phyloP scores from a whole-genome alignment of 2,888 invertebrate genomes.

The Drosophila demipolita region DNA sequence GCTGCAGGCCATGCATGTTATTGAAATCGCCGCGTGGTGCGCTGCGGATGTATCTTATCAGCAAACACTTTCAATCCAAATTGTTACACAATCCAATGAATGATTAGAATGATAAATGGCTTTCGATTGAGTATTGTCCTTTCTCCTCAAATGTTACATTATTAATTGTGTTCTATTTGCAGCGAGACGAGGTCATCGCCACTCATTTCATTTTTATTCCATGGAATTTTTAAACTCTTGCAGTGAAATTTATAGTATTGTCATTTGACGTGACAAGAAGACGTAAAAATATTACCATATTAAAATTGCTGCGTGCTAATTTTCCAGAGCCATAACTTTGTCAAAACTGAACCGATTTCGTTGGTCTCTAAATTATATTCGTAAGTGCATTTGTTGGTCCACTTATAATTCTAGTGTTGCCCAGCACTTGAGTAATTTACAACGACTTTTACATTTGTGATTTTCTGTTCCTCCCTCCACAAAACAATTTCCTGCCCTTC shows the following conservation, averaged over 20 bases:
- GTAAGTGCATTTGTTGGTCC: neutral
- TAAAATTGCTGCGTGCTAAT: neutral
- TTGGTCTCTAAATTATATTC: neutral
- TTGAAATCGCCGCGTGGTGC: conserved; percentile 27
- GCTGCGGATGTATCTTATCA: conserved; percentile 21
- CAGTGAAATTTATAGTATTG: neutral
- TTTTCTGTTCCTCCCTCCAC: neutral
- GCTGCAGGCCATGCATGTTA: conserved; percentile 8
- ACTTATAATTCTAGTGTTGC: neutral
- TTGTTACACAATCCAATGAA: conserved; percentile 8
- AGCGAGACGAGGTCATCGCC: neutral
- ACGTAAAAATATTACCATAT: neutral
- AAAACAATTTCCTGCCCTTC: conserved; percentile 1
- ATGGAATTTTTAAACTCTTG: neutral
- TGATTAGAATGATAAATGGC: neutral
- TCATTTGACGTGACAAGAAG: neutral
- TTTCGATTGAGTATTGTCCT: neutral
- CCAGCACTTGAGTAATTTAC: neutral
- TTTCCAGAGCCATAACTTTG: neutral
- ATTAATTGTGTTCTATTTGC: neutral
- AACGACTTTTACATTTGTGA: neutral
- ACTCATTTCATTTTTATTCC: neutral
- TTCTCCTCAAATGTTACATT: conserved; percentile 4
- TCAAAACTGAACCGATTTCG: neutral
- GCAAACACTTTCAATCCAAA: conserved; percentile 12